Evolutionary conservation across 2,113 vertebrate genomes (phyloP), one percentile per base, ranked within the genome.

Genomic region (Tautogolabrus adspersus): DNA sequence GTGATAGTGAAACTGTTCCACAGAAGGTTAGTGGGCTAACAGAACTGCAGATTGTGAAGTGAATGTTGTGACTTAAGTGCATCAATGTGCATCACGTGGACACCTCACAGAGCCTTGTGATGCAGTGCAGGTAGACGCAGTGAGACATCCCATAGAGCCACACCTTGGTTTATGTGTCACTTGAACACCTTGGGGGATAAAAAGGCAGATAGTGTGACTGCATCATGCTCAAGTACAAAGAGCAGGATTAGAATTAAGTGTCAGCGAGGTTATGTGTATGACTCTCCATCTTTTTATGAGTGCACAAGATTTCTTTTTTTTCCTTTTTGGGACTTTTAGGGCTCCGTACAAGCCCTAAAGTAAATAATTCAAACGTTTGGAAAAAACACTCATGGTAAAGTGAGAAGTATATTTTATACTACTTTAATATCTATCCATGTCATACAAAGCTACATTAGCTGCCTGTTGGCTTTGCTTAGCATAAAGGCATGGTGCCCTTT

Each of bases 61-160:
- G 15, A 16, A 13, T 47, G 11, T 47, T 13, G 12, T 15, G 46
- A 82, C 79, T 91, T 85, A 94, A 94, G 61, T 92, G 90, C 56
- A 79, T 0, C 54, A 94, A 37, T 4, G 6, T 0, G 6, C 18
- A 74, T 72, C 89, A 93, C 0, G 59, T 10, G 26, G 86, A 66
- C 64, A 71, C 85, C 40, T 95, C 93, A 84, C 95, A 95, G n/a
- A 95, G 94, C 57, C 94, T 83, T 70, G 93, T 93, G 76, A 74
- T 26, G 47, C 95, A 95, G 81, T 95, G 94, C 65, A 95, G 82
- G 88, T 91, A 95, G 88, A 94, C 8, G 11, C 9, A 34, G 30
- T 34, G 44, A 94, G 15, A 83, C 91, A 26, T 26, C 26, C 26
- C 4, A 93, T 19, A 79, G 64, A 10, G 8, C 1, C 6, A 93